These are phyloP conservation scores for Phataginus tricuspis DNA, from an alignment of 2,797 vertebrate genomes.

Conservation along the genomic window DNA sequence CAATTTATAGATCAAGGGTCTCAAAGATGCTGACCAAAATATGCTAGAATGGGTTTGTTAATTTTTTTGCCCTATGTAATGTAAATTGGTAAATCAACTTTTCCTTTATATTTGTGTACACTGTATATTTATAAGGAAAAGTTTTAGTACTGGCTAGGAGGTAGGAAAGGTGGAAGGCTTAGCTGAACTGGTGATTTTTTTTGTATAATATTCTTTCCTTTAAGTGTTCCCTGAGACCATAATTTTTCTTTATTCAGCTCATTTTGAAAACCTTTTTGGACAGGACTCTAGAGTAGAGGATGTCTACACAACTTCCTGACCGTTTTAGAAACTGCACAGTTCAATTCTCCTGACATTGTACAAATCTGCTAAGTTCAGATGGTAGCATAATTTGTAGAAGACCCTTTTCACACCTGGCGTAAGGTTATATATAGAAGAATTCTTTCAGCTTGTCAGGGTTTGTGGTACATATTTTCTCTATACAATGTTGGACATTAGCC, in stretches of 20 bases:
- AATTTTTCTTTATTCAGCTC: conserved; percentile 44
- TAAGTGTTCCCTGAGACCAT: background rate
- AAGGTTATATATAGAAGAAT: background rate
- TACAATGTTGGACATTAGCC: background rate
- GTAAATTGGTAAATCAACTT: conserved; percentile 38
- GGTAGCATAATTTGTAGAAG: background rate
- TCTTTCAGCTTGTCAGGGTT: background rate
- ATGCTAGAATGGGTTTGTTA: background rate
- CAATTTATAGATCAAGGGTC: background rate
- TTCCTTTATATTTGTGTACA: conserved; percentile 22
- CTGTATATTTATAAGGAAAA: background rate
- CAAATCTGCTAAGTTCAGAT: background rate
- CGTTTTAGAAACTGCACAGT: background rate
- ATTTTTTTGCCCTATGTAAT: background rate
- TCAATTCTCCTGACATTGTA: background rate
- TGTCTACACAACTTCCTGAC: conserved; percentile 22
- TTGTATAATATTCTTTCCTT: background rate
- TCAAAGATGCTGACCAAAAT: background rate
- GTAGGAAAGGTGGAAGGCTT: background rate
- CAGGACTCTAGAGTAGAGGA: background rate
- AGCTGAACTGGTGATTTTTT: background rate
- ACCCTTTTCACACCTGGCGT: background rate
- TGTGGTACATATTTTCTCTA: background rate
- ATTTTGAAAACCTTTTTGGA: conserved; percentile 37
- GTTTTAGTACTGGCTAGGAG: background rate